A percentile compares a stretch with the other conserved stretches of the same genome.
Evolutionary conservation across 2,797 vertebrate species (phyloP).

Genomic region (Intellagama lesueurii): DNA sequence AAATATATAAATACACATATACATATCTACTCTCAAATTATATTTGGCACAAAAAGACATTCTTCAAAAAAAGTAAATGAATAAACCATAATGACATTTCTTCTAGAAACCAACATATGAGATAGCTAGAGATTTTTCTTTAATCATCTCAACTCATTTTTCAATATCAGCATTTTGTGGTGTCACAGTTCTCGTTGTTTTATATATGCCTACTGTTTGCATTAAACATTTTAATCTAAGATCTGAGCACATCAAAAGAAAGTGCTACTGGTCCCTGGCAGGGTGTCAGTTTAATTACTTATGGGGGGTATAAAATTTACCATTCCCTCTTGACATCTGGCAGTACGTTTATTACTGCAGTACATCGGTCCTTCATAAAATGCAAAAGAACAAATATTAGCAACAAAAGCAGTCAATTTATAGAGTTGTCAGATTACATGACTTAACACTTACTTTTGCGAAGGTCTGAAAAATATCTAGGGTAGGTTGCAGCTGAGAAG

Average conservation of each 20-base stretch:
- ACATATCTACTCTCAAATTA: conserved; percentile 29
- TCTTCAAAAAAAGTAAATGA: not conserved
- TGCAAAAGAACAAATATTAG: conserved; percentile 41
- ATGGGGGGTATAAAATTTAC: conserved; percentile 42
- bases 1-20: not conserved
- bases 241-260: conserved; percentile 26
- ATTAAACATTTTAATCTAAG: conserved; percentile 31
- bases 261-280: conserved; percentile 14
- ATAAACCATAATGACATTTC: not conserved
- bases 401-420: conserved; percentile 55
- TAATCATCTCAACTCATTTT: conserved; percentile 17
- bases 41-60: conserved; percentile 38
- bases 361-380: not conserved
- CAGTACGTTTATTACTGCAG: not conserved
- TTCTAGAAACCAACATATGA: conserved; percentile 23
- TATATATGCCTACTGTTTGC: conserved; percentile 7
- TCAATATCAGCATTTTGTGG: not conserved
- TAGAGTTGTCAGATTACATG: conserved; percentile 46
- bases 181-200: conserved; percentile 6
- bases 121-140: not conserved
- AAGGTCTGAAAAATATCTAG: conserved; percentile 87
- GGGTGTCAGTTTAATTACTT: conserved; percentile 32
- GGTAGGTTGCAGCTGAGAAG: conserved; percentile 79
- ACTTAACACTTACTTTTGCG: conserved; percentile 87
- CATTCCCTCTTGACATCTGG: conserved; percentile 30